phyloP scores from a whole-genome alignment of 2,797 vertebrate genomes.

The Phataginus tricuspis region DNA sequence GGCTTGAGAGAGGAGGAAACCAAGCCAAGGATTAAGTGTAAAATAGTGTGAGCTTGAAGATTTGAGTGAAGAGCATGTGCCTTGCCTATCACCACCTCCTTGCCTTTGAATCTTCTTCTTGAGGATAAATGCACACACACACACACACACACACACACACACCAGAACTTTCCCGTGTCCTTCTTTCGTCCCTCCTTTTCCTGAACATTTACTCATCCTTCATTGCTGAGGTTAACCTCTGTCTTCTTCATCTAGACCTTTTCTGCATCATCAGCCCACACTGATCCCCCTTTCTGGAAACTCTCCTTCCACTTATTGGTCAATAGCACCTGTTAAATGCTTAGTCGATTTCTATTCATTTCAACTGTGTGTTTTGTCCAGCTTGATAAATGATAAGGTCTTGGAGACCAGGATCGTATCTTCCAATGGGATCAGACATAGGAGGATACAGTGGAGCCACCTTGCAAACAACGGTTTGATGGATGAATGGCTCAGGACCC shows the following conservation, averaged over 20 bases:
- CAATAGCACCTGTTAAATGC: neutral
- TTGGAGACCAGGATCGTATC: neutral
- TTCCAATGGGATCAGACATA: neutral
- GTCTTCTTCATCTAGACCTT: neutral
- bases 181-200: neutral
- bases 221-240: neutral
- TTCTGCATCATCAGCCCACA: neutral
- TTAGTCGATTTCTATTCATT: neutral
- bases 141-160: neutral
- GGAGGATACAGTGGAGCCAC: neutral
- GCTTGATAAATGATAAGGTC: neutral
- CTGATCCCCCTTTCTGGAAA: conserved; percentile 49
- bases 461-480: neutral
- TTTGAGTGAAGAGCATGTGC: neutral
- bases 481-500: neutral
- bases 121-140: too few species aligned
- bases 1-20: neutral
- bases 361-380: neutral
- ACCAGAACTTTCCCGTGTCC: neutral
- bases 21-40: neutral
- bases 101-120: neutral
- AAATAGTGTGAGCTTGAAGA: neutral
- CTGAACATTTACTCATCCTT: neutral
- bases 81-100: neutral
- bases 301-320: neutral